Conservation (phyloP, 2,888 invertebrate genomes). For the Therioaphis trifolii region DNA sequence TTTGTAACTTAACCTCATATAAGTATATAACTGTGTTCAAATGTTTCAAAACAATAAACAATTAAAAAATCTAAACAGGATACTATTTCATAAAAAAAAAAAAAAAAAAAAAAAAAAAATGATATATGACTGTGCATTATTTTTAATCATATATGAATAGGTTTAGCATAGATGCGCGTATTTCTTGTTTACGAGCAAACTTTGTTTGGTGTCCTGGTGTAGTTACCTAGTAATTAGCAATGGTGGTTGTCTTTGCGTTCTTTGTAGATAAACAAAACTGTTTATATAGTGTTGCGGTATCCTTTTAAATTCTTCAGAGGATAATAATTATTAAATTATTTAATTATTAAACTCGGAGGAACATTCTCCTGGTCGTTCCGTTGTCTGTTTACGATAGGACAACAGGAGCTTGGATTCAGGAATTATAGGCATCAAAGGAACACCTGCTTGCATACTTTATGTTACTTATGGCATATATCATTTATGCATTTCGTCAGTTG, state of each 20-base stretch:
- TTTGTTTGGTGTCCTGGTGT: neutral
- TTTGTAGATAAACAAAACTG: slow-evolving; percentile 8
- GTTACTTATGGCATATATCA: too few species aligned
- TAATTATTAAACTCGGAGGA: slow-evolving; percentile 2
- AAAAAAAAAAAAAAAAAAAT: too few species aligned
- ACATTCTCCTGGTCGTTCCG: neutral
- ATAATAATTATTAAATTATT: too few species aligned
- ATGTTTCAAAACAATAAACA: too few species aligned
- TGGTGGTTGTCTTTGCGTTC: neutral
- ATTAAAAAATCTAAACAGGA: too few species aligned
- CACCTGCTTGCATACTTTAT: too few species aligned
- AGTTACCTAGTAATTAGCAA: slow-evolving; percentile 1
- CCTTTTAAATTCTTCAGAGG: neutral
- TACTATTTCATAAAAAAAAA: too few species aligned
- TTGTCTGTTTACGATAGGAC: neutral
- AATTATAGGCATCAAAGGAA: neutral
- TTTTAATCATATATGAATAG: neutral
- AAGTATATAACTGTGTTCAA: too few species aligned
- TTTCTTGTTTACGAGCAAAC: slow-evolving; percentile 14
- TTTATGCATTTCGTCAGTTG: too few species aligned
- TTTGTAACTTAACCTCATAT: too few species aligned
- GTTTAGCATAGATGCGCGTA: neutral
- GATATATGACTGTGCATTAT: neutral
- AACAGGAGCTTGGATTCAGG: too few species aligned
- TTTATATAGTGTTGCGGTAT: neutral